These are phyloP conservation scores for Nothocercus nigrocapillus DNA, from an alignment of 2,113 vertebrate species.

Conservation along the genomic window DNA sequence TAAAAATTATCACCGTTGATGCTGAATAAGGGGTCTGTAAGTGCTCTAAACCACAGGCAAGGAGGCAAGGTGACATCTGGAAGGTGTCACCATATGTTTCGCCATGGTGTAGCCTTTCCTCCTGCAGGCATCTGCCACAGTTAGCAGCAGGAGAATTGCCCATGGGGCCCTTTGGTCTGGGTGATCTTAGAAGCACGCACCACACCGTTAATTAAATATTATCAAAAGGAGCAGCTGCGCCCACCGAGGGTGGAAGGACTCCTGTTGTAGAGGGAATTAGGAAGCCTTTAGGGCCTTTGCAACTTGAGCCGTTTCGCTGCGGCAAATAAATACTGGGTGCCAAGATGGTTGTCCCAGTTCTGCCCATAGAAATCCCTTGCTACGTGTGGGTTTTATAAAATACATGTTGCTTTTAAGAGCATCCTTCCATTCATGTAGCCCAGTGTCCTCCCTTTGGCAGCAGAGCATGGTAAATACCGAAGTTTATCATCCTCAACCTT, in stretches of 20 bases:
- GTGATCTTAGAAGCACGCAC: neutral
- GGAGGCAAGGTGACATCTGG: neutral
- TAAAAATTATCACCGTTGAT: neutral
- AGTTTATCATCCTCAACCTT: neutral
- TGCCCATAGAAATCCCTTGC: neutral
- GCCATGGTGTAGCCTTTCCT: neutral
- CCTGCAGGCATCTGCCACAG: neutral
- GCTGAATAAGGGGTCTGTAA: accelerated
- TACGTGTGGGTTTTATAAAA: neutral
- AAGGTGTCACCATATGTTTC: neutral
- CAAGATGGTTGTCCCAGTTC: neutral
- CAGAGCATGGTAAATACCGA: neutral
- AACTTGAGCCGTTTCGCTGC: neutral
- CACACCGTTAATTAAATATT: accelerated
- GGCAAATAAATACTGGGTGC: accelerated
- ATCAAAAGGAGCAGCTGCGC: neutral
- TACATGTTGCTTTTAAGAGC: neutral
- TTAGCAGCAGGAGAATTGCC: accelerated
- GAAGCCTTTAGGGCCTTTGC: neutral
- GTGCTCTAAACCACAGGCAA: neutral
- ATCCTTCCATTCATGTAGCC: neutral
- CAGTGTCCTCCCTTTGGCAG: neutral
- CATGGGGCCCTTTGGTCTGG: neutral
- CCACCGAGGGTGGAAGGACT: neutral
- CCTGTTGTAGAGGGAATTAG: neutral